Conservation (phyloP, 2,888 invertebrate species). For the Hermaeophaga mercurialis region DNA sequence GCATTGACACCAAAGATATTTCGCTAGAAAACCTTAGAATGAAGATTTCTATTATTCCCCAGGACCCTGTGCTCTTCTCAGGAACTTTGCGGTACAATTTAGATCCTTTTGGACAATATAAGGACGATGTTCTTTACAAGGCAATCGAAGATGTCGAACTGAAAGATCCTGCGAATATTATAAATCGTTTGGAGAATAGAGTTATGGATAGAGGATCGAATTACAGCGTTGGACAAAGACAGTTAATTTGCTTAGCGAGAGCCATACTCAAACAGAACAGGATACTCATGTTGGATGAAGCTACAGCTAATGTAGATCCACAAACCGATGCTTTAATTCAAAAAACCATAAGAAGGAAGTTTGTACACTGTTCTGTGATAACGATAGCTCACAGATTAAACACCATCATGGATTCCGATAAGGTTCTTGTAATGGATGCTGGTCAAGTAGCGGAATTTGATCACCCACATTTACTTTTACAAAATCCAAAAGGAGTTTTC, state of each 20-base stretch:
- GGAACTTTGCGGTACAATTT: slow-evolving; percentile 74
- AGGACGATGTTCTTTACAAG: slow-evolving; percentile 71
- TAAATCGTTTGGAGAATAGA: slow-evolving; percentile 68
- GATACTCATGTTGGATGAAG: slow-evolving; percentile 88
- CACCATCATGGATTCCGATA: slow-evolving; percentile 90
- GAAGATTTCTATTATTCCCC: slow-evolving; percentile 64
- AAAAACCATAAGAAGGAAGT: slow-evolving; percentile 77
- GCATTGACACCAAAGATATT: slow-evolving; percentile 63
- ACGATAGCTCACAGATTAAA: no score
- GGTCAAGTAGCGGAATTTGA: slow-evolving; percentile 80
- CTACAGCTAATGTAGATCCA: slow-evolving; percentile 92
- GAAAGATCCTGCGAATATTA: slow-evolving; percentile 67
- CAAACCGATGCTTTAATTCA: no score
- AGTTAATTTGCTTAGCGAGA: slow-evolving; percentile 86
- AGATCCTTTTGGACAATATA: slow-evolving; percentile 74
- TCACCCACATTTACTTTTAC: slow-evolving; percentile 71
- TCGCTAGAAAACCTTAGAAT: slow-evolving; percentile 63
- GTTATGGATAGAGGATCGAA: slow-evolving; percentile 81
- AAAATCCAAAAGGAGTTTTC: slow-evolving; percentile 65
- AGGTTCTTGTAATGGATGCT: slow-evolving; percentile 84
- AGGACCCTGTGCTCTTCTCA: slow-evolving; percentile 74
- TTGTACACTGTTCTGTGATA: slow-evolving; percentile 81
- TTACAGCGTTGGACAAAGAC: slow-evolving; percentile 89
- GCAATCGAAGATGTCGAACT: slow-evolving; percentile 78
- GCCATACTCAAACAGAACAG: slow-evolving; percentile 84